Evolutionary conservation across 2,888 invertebrate genomes (phyloP).

Genomic region (Nephrotoma appendiculata): DNA sequence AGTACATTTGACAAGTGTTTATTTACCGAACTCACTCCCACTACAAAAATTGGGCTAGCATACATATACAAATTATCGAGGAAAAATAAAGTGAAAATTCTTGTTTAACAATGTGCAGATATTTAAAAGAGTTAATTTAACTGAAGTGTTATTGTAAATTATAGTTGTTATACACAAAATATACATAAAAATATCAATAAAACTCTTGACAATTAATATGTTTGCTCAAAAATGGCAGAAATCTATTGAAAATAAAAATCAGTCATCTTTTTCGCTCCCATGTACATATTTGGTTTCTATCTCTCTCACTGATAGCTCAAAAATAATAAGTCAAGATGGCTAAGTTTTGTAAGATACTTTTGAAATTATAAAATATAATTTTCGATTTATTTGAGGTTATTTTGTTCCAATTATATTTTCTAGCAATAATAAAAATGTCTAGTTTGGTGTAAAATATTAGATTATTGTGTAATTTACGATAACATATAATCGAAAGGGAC

Average conservation of each 20-base stretch:
- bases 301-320: background rate
- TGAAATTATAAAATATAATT: background rate
- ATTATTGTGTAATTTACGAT: background rate
- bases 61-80: background rate
- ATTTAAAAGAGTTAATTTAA: background rate
- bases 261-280: background rate
- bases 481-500: background rate
- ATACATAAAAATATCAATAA: background rate
- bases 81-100: background rate
- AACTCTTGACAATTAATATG: background rate
- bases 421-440: slow-evolving; percentile 1
- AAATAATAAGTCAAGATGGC: slow-evolving; percentile 1
- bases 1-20: background rate
- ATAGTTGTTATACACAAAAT: background rate
- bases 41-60: background rate
- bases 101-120: background rate
- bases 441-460: background rate
- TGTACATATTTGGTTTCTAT: background rate
- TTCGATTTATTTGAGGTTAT: background rate
- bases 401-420: background rate
- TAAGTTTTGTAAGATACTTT: background rate
- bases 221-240: background rate
- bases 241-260: background rate
- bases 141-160: background rate
- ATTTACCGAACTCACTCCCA: background rate